phyloP scores from a whole-genome alignment of 1,140 invertebrate species.

The Xylocopa sonorina region DNA sequence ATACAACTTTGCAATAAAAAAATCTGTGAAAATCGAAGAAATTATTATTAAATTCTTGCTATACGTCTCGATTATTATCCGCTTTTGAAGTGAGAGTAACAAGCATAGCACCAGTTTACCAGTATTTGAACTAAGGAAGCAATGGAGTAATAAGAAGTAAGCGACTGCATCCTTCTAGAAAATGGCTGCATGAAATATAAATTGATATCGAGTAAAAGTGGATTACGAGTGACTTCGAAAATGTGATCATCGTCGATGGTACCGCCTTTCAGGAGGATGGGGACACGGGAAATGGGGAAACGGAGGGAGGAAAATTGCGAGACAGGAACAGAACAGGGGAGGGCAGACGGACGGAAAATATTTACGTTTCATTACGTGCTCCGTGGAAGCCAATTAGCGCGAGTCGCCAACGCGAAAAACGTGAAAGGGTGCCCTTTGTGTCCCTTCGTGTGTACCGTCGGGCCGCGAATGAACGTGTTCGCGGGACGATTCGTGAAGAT shows the following conservation, averaged over 20 bases:
- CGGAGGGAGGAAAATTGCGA: background rate
- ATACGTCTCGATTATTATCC: no score
- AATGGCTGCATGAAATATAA: no score
- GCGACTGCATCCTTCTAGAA: no score
- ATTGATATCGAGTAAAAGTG: no score
- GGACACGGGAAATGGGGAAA: background rate
- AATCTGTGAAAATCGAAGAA: no score
- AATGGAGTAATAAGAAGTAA: no score
- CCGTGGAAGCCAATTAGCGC: constrained; percentile 36
- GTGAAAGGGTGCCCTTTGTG: constrained; percentile 14
- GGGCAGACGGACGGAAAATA: constrained; percentile 41
- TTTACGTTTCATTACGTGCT: constrained; percentile 47
- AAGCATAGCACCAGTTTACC: no score
- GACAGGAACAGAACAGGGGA: background rate
- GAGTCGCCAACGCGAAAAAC: constrained; percentile 7
- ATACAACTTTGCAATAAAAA: no score
- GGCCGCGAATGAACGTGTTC: background rate
- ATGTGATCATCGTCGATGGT: background rate
- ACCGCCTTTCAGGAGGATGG: background rate
- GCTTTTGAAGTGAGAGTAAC: no score
- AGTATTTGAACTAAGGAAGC: no score
- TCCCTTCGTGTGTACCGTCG: background rate
- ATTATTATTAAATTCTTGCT: no score
- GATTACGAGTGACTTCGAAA: constrained; percentile 51
- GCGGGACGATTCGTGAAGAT: background rate